These are phyloP conservation scores for Mythimna impura DNA, from an alignment of 2,888 invertebrate species.

Conservation along the genomic window DNA sequence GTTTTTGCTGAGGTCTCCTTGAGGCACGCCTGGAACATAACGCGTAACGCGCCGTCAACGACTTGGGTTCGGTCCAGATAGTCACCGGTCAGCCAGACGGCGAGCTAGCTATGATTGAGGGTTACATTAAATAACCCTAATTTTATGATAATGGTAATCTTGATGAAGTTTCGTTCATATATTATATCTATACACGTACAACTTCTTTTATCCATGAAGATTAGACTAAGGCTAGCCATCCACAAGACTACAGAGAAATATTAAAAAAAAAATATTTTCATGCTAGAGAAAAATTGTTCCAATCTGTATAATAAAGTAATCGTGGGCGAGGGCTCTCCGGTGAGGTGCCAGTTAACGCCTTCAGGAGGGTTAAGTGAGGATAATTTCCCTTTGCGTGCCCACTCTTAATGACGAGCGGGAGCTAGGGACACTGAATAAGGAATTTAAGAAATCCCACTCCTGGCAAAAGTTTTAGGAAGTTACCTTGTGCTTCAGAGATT, in stretches of 20 bases:
- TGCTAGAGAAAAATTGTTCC: conserved; percentile 83
- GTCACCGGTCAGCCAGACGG: too few species aligned
- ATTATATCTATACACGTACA: neutral
- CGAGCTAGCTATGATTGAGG: too few species aligned
- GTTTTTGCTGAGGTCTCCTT: too few species aligned
- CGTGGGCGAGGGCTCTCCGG: conserved; percentile 84
- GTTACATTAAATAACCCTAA: too few species aligned
- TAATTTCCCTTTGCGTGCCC: conserved; percentile 90
- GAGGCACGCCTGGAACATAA: too few species aligned
- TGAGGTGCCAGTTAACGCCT: conserved; percentile 90
- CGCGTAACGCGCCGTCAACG: too few species aligned
- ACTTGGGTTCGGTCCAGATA: too few species aligned
- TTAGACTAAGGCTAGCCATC: conserved; percentile 8
- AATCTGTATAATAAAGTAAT: conserved; percentile 89
- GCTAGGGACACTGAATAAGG: conserved; percentile 33
- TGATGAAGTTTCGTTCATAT: neutral
- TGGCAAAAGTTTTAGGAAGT: neutral
- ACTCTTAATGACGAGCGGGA: conserved; percentile 84
- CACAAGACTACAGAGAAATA: conserved; percentile 38
- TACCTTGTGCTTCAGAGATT: neutral
- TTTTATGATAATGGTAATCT: neutral
- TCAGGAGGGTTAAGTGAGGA: conserved; percentile 89
- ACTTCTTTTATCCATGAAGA: neutral
- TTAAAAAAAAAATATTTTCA: conserved; percentile 58
- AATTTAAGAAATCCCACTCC: conserved; percentile 27